Evolutionary conservation across 2,113 vertebrate genomes (phyloP).

Genomic region (Gobius niger): DNA sequence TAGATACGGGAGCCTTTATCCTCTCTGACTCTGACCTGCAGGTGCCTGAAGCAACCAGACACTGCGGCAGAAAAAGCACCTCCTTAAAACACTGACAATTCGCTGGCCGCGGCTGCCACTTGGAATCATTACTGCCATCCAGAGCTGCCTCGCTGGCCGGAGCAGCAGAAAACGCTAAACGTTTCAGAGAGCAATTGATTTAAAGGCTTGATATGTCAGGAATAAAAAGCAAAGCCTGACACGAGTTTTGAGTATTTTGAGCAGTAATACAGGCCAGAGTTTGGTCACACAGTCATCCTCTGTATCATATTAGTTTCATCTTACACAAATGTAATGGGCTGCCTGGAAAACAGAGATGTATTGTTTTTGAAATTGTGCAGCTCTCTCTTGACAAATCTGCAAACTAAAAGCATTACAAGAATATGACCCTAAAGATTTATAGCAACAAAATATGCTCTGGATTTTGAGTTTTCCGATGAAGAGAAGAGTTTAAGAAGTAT

Average conservation of each 20-base stretch:
- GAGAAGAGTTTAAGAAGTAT: too few species aligned
- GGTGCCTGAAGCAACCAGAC: conserved; percentile 30
- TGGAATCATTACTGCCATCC: conserved; percentile 10
- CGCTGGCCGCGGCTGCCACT: conserved; percentile 7
- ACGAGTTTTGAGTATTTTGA: conserved; percentile 1
- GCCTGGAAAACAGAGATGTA: conserved; percentile 24
- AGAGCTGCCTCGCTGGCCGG: not conserved
- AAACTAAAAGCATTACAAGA: conserved; percentile 11
- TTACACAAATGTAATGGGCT: conserved; percentile 14
- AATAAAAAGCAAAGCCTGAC: not conserved
- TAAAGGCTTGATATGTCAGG: conserved; percentile 4
- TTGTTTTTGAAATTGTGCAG: conserved; percentile 11
- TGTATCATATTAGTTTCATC: conserved; percentile 25
- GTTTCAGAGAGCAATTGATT: not conserved
- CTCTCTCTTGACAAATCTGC: conserved; percentile 26
- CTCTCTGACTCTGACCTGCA: conserved; percentile 40
- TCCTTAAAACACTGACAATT: conserved; percentile 16
- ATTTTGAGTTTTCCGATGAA: conserved; percentile 20
- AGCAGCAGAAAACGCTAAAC: not conserved
- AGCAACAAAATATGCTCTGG: conserved; percentile 50
- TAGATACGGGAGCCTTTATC: conserved; percentile 24
- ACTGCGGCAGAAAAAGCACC: conserved; percentile 6
- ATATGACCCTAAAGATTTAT: conserved; percentile 24
- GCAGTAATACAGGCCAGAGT: not conserved
- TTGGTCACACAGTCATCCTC: not conserved